These are phyloP conservation scores for Tokudaia tokunoshimensis DNA, from an alignment of 2,797 vertebrate species.

Conservation along the genomic window DNA sequence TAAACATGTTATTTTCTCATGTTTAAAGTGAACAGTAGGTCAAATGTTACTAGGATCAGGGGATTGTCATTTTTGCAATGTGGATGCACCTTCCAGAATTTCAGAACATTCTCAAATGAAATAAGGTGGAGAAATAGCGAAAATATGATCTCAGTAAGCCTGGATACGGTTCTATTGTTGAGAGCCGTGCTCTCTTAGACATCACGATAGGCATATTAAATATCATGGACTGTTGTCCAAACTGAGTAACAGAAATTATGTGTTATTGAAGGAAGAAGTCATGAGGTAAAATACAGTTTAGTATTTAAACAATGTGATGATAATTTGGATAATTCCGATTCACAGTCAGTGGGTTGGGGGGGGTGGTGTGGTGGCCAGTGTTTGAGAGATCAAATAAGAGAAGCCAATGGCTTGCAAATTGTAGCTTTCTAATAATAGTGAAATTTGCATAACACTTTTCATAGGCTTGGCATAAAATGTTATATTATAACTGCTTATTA, in stretches of 20 bases:
- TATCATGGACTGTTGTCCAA: constrained; percentile 23
- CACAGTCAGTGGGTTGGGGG: constrained; percentile 42
- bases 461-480: constrained; percentile 75
- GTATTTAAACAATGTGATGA: constrained; percentile 66
- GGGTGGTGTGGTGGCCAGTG: constrained; percentile 41
- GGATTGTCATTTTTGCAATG: neutral
- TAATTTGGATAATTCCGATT: constrained; percentile 65
- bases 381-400: constrained; percentile 72
- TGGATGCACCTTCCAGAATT: neutral
- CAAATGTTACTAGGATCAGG: constrained; percentile 30
- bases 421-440: constrained; percentile 80
- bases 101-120: neutral
- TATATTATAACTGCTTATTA: constrained; percentile 79
- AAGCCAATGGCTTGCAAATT: constrained; percentile 76
- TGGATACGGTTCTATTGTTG: neutral
- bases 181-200: neutral
- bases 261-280: constrained; percentile 61
- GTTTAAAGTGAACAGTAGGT: constrained; percentile 69
- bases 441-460: constrained; percentile 79
- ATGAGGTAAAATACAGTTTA: constrained; percentile 58
- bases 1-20: constrained; percentile 28
- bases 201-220: neutral
- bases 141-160: neutral
- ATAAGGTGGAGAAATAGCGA: neutral
- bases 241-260: constrained; percentile 45